Base-by-base conservation (phyloP, 2,888 invertebrate genomes). In the Mellilla xanthometata region DNA sequence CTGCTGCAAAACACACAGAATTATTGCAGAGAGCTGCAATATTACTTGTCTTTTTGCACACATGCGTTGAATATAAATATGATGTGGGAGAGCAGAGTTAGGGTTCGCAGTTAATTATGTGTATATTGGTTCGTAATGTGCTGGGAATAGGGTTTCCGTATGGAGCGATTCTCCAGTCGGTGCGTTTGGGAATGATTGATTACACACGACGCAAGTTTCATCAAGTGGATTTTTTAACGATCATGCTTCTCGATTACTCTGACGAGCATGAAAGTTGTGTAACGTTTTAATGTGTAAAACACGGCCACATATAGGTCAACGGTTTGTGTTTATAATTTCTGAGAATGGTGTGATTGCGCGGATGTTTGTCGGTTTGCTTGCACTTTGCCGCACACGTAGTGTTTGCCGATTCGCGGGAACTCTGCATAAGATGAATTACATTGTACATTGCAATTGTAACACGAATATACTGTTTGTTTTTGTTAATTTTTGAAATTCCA, bases 291-390 rank as follows among this genome's bases (percentile, higher is more conserved):
- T 80, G 75, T 72, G 67, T 69, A 72, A 76, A 81, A 80, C 79
- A 76, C 60, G 65, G 53, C 64, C 60, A 63, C 57, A 86, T 78
- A 83, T 85, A 75, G 87, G 88, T 81, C 81, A 82, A 56, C 62
- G 68, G 67, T 72, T 65, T 72, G 68, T 76, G 72, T 80, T 78
- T 81, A 78, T 80, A 77, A 81, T 77, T 87, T 83, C 85, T 76
- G 60, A 62, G 85, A 84, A 84, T 72, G 67, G 66, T 72, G 67
- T 68, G 77, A 76, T 76, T 75, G 76, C 72, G 54, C 79, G 83
- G 84, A 83, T 84, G 82, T 84, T 85, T 82, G 73, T 62, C 60
- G 65, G 61, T 65, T 66, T 58, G 47, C 55, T 54, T 58, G 55
- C 66, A 76, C 72, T 76, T 67, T 54, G 60, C 68, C 68, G 58